These are phyloP conservation scores for Calosoma granatense DNA, from an alignment of 1,140 invertebrate species.

Conservation along the genomic window DNA sequence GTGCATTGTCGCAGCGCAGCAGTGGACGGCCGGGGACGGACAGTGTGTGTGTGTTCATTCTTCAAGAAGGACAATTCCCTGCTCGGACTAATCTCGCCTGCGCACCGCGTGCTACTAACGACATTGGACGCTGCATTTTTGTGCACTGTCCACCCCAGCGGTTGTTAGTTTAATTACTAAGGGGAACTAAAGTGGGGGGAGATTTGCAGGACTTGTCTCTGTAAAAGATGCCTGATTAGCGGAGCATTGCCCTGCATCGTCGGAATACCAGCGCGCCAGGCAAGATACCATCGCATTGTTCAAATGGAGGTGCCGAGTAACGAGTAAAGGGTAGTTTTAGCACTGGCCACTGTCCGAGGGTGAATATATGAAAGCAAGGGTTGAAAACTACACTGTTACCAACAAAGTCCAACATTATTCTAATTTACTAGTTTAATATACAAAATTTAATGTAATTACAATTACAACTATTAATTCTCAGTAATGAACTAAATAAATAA, in stretches of 20 bases:
- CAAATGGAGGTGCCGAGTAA: conserved; percentile 17
- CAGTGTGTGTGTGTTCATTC: too few relatives aligned
- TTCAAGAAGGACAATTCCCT: too few relatives aligned
- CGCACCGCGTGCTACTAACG: conserved; percentile 16
- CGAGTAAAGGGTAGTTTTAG: conserved; percentile 22
- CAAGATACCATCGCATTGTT: conserved; percentile 16
- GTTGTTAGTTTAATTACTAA: conserved; percentile 31
- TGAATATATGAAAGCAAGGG: conserved; percentile 19
- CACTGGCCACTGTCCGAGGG: conserved; percentile 22
- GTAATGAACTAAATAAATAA: too few relatives aligned
- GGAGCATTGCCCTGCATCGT: conserved; percentile 9
- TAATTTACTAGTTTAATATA: too few relatives aligned
- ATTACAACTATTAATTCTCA: too few relatives aligned
- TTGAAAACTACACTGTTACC: conserved; percentile 15
- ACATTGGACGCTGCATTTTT: conserved; percentile 23
- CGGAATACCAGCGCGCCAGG: background rate
- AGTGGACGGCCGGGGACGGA: background rate
- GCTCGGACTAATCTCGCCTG: conserved; percentile 17
- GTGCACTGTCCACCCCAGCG: conserved; percentile 21
- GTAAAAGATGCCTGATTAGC: conserved; percentile 8
- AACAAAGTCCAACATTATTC: too few relatives aligned
- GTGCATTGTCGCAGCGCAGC: background rate
- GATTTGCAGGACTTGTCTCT: conserved; percentile 4
- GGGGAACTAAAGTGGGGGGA: conserved; percentile 11
- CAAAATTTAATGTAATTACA: too few relatives aligned